A percentile compares a stretch with the other conserved stretches of the same genome.
phyloP scores from a whole-genome alignment of 2,797 vertebrate genomes.

The Crenichthys baileyi region DNA sequence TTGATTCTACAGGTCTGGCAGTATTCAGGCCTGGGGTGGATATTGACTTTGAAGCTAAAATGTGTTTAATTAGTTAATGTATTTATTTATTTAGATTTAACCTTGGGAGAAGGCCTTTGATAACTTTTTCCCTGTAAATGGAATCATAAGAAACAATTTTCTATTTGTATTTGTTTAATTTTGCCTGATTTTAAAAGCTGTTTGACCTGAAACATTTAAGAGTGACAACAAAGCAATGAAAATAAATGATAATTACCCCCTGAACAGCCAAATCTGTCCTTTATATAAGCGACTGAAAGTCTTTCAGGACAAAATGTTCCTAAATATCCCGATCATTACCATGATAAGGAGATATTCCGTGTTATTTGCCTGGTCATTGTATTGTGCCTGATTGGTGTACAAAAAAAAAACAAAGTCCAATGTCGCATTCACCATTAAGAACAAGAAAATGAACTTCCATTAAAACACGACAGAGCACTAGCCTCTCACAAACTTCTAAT shows the following conservation, averaged over 20 bases:
- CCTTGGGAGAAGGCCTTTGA: neutral
- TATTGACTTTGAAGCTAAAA: neutral
- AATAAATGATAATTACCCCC: neutral
- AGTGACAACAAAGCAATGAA: neutral
- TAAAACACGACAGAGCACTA: conserved; percentile 35
- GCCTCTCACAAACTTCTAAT: conserved; percentile 61
- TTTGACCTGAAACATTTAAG: neutral
- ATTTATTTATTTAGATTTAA: neutral
- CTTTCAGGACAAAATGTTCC: neutral
- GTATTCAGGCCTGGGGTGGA: too few species aligned
- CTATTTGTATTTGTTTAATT: neutral
- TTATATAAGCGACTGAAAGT: too few species aligned
- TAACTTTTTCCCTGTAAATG: neutral
- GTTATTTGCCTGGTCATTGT: neutral
- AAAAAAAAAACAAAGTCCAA: neutral
- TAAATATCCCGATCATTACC: neutral
- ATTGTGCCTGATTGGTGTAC: neutral
- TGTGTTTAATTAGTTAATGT: neutral
- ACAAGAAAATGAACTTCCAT: neutral
- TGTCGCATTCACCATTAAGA: neutral
- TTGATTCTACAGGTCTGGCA: neutral
- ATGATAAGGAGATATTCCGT: neutral
- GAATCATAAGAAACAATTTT: neutral
- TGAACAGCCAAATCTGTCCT: neutral
- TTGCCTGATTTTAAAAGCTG: neutral